A percentile compares a stretch with the other conserved stretches of the same genome.
phyloP scores from a whole-genome alignment of 23 tunicate genomes.

The Halocynthia roretzi region DNA sequence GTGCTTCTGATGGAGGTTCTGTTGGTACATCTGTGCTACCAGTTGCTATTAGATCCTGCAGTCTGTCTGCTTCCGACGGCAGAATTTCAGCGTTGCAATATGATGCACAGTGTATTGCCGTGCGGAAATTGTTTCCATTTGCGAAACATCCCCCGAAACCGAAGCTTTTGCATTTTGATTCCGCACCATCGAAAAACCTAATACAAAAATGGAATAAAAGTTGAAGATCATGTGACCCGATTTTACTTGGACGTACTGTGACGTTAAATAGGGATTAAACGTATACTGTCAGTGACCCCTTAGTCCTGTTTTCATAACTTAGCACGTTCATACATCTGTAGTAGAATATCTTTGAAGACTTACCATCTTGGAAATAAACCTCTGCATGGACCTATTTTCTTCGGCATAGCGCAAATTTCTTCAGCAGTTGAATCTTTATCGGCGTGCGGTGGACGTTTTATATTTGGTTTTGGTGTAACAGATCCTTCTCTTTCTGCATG shows the following conservation, averaged over 20 bases:
- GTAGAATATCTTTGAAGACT: conserved; percentile 1
- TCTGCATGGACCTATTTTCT: conserved; percentile 18
- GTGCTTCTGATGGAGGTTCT: too few species aligned
- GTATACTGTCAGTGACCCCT: too few species aligned
- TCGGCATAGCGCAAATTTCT: neutral
- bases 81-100: conserved; percentile 6
- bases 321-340: too few species aligned
- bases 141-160: conserved; percentile 17
- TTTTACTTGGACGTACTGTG: neutral
- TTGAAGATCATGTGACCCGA: neutral
- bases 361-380: conserved; percentile 19
- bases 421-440: neutral
- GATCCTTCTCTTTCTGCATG: neutral
- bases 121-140: conserved; percentile 11
- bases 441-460: conserved; percentile 6
- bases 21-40: neutral
- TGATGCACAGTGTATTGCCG: neutral
- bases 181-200: conserved; percentile 7
- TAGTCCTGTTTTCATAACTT: too few species aligned
- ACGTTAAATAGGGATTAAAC: neutral
- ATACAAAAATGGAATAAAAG: neutral
- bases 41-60: neutral
- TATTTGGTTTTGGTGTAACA: neutral
- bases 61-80: conserved; percentile 10
- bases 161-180: conserved; percentile 14